Conservation (phyloP, 1,140 invertebrate species). For the Micrasema minimum region DNA sequence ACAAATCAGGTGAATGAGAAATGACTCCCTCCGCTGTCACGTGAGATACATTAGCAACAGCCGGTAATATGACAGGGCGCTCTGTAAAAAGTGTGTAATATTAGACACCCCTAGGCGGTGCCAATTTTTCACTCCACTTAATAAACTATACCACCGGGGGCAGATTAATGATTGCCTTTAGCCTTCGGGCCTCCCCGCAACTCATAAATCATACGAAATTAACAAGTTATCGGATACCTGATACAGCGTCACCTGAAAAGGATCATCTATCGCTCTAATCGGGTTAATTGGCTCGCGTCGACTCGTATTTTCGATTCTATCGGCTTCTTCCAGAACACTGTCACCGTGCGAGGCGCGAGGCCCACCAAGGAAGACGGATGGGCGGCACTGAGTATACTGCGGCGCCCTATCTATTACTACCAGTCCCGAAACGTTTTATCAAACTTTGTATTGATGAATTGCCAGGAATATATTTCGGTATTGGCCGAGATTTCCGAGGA, state of each 20-base stretch:
- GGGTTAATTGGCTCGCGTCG: conserved; percentile 36
- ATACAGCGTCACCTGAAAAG: conserved; percentile 34
- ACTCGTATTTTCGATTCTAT: conserved; percentile 18
- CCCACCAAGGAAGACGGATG: conserved; percentile 29
- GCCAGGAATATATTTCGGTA: conserved; percentile 18
- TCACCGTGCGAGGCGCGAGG: neutral
- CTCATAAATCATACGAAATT: conserved; percentile 53
- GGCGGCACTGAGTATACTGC: neutral
- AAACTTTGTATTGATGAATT: conserved; percentile 37
- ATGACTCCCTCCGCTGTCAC: no score
- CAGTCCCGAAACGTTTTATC: conserved; percentile 3
- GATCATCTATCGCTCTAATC: conserved; percentile 29
- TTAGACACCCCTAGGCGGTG: conserved; percentile 34
- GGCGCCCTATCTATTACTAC: conserved; percentile 14
- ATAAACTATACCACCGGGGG: conserved; percentile 47
- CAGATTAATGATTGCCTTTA: conserved; percentile 52
- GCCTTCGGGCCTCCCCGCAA: conserved; percentile 36
- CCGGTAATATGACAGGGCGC: conserved; percentile 24
- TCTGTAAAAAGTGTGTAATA: conserved; percentile 41
- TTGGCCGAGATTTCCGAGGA: conserved; percentile 22
- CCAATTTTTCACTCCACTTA: conserved; percentile 53
- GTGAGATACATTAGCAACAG: conserved; percentile 20
- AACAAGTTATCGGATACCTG: conserved; percentile 52
- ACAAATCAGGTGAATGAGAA: no score
- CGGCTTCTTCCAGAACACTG: conserved; percentile 9